These are phyloP conservation scores for Chlorodrepanis virens DNA, from an alignment of 2,113 vertebrate species.

Conservation along the genomic window DNA sequence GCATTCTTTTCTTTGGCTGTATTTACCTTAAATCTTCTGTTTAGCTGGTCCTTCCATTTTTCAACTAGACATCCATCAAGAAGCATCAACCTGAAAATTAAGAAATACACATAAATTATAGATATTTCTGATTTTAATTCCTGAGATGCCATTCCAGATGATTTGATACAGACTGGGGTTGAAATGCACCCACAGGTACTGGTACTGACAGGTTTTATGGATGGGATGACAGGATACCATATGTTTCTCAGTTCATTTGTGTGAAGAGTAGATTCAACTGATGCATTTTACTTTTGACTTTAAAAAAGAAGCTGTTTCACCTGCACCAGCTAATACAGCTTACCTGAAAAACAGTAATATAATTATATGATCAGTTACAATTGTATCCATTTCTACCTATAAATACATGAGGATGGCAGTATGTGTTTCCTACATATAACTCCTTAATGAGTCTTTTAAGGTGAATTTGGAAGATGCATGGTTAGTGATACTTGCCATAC, in stretches of 20 bases:
- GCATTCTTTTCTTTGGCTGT: background rate
- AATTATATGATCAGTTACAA: background rate
- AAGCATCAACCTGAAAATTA: constrained; percentile 78
- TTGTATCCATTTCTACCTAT: background rate
- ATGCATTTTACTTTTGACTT: background rate
- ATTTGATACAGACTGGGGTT: background rate
- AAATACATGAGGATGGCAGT: background rate
- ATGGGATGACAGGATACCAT: background rate
- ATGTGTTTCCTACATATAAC: background rate
- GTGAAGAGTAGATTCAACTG: background rate
- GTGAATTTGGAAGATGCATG: background rate
- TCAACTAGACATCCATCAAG: constrained; percentile 83
- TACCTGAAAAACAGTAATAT: background rate
- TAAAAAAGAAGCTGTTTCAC: background rate
- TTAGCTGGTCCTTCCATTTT: constrained; percentile 81
- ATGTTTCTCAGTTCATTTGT: background rate
- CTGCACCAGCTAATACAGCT: background rate
- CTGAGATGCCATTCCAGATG: background rate
- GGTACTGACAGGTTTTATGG: background rate
- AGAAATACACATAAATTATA: background rate
- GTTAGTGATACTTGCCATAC: background rate
- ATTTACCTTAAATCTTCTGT: constrained; percentile 79
- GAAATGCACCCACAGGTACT: background rate
- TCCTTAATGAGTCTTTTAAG: background rate
- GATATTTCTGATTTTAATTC: background rate